Evolutionary conservation across 2,113 vertebrate species (phyloP).

Genomic region (Gallinago media): DNA sequence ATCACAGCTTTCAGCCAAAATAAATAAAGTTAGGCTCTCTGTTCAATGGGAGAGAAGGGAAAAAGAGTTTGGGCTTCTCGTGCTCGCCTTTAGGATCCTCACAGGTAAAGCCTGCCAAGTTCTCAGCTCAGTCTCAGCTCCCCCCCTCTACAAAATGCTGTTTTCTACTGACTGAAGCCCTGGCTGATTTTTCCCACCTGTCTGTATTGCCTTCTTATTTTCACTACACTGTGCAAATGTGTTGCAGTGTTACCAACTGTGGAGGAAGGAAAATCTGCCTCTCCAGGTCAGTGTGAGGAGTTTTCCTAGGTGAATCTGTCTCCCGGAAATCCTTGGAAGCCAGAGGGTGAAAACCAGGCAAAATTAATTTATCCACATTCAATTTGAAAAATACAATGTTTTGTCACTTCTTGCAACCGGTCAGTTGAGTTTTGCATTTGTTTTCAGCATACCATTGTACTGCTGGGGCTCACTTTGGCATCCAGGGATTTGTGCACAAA

Average conservation of each 20-base stretch:
- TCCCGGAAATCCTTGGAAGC: not conserved
- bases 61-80: not conserved
- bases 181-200: accelerated
- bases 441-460: not conserved
- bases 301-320: not conserved
- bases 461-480: not conserved
- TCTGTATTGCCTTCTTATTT: not conserved
- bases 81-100: not conserved
- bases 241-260: not conserved
- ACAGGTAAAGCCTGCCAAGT: not conserved
- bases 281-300: not conserved
- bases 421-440: not conserved
- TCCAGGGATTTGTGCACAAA: not conserved
- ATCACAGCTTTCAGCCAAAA: slow-evolving; percentile 1
- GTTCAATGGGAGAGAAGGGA: not conserved
- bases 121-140: not conserved
- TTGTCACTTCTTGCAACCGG: not conserved
- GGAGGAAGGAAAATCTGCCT: not conserved
- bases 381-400: not conserved
- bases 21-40: not conserved
- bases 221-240: not conserved
- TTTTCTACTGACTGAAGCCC: not conserved
- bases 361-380: not conserved
- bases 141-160: not conserved
- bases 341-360: accelerated